phyloP scores from a whole-genome alignment of 92 coral and sea anemone genomes.

The Porites lobata region DNA sequence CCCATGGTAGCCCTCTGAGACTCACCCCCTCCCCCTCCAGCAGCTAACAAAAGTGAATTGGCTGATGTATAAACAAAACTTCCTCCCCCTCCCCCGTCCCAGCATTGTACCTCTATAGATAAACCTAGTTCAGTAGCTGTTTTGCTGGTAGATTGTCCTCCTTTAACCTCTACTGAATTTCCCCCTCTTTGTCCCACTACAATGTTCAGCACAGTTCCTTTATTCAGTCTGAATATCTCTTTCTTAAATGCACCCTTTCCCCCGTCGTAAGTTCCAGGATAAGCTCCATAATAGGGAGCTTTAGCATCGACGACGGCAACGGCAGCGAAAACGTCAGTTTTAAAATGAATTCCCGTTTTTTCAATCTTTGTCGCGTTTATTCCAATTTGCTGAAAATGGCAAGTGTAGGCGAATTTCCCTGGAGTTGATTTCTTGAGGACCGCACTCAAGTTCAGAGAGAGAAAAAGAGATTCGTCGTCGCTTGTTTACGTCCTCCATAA shows the following conservation, averaged over 20 bases:
- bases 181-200: constrained; percentile 83
- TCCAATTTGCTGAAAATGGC: too few relatives aligned
- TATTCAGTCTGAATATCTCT: constrained; percentile 34
- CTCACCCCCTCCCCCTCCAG: constrained; percentile 93
- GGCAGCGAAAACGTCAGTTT: too few relatives aligned
- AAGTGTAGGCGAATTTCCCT: too few relatives aligned
- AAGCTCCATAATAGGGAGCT: constrained; percentile 39
- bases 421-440: too few relatives aligned
- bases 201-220: constrained; percentile 57
- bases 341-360: too few relatives aligned
- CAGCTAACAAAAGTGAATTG: constrained; percentile 66
- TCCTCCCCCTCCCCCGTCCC: constrained; percentile 92
- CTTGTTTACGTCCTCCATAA: too few relatives aligned
- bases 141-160: constrained; percentile 37
- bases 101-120: constrained; percentile 73
- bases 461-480: too few relatives aligned
- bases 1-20: constrained; percentile 74
- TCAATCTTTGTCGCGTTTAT: too few relatives aligned
- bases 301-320: too few relatives aligned
- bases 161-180: constrained; percentile 70
- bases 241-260: constrained; percentile 68
- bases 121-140: constrained; percentile 72
- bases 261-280: constrained; percentile 74
- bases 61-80: constrained; percentile 70
- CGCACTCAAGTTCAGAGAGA: too few relatives aligned